Percentiles rank a stretch among this genome's conserved stretches.
Evolutionary conservation across 37 sponge, comb jelly and placozoan genomes (phyloP).

Genomic region (Diacarnus erythraeanus): DNA sequence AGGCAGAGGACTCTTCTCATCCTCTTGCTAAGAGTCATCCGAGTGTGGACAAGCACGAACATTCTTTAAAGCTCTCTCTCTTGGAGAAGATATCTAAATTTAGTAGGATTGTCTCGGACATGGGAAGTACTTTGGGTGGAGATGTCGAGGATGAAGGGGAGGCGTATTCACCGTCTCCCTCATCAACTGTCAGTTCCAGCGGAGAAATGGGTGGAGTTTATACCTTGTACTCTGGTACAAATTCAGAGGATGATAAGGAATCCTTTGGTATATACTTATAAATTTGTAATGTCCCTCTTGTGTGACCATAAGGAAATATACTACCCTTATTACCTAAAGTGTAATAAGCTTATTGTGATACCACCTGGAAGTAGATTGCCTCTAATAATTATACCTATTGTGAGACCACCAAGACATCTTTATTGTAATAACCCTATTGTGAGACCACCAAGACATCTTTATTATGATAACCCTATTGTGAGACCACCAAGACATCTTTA

Average conservation of each 20-base stretch:
- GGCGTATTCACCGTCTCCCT: constrained; percentile 21
- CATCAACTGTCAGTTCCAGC: constrained; percentile 60
- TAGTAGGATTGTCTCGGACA: neutral
- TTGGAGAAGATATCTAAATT: constrained; percentile 46
- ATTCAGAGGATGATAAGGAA: constrained; percentile 23
- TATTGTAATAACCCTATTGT: too few species aligned
- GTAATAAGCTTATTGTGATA: too few species aligned
- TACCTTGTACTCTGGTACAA: constrained; percentile 8
- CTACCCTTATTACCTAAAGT: too few species aligned
- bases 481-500: too few species aligned
- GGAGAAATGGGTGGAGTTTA: constrained; percentile 59
- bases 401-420: too few species aligned
- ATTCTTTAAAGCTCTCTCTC: constrained; percentile 28
- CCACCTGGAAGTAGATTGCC: too few species aligned
- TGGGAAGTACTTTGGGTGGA: neutral
- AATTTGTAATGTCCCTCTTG: neutral
- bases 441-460: too few species aligned
- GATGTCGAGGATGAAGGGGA: constrained; percentile 14
- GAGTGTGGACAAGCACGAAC: neutral
- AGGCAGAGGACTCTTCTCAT: constrained; percentile 18
- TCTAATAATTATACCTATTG: too few species aligned
- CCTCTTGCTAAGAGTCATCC: neutral
- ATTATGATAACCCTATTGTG: too few species aligned
- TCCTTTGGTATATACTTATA: constrained; percentile 16
- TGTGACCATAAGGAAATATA: too few species aligned